Evolutionary conservation across 2,888 invertebrate species (phyloP).

Genomic region (Drosophila tanythrix): DNA sequence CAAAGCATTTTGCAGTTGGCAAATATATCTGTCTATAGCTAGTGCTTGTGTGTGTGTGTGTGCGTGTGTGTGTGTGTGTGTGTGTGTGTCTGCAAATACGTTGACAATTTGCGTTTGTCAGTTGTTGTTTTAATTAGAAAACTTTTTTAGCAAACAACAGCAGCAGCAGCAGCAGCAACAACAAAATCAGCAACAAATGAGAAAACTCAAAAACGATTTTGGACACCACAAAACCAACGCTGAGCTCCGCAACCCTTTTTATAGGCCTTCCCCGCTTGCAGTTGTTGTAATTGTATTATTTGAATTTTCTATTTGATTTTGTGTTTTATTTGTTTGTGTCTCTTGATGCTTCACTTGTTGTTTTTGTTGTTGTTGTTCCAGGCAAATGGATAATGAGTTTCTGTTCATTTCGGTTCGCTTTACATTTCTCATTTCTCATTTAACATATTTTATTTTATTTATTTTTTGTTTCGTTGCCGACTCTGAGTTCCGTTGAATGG

Average conservation of each 20-base stretch:
- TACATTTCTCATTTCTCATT: constrained; percentile 17
- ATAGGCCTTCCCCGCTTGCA: constrained; percentile 5
- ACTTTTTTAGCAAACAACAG: constrained; percentile 77
- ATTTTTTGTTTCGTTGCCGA: constrained; percentile 5
- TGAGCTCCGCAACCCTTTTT: background rate
- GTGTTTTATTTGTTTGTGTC: constrained; percentile 22
- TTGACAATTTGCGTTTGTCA: constrained; percentile 81
- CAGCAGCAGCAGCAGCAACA: constrained; percentile 54
- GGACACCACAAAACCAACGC: constrained; percentile 66
- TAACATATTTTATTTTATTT: background rate
- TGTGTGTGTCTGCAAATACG: constrained; percentile 51
- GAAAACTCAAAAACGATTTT: constrained; percentile 77
- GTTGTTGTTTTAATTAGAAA: constrained; percentile 81
- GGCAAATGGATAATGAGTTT: constrained; percentile 79
- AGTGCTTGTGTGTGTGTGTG: background rate
- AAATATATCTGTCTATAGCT: constrained; percentile 54
- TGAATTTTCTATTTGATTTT: constrained; percentile 76
- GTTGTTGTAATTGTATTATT: constrained; percentile 61
- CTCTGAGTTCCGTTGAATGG: constrained; percentile 5
- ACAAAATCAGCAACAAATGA: constrained; percentile 48
- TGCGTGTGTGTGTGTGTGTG: constrained; percentile 23
- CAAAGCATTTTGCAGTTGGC: constrained; percentile 76
- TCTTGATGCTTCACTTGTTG: constrained; percentile 17
- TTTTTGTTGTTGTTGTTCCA: constrained; percentile 10
- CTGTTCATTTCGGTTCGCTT: constrained; percentile 48